phyloP scores from a whole-genome alignment of 2,113 vertebrate genomes.

The Pseudonaja textilis region DNA sequence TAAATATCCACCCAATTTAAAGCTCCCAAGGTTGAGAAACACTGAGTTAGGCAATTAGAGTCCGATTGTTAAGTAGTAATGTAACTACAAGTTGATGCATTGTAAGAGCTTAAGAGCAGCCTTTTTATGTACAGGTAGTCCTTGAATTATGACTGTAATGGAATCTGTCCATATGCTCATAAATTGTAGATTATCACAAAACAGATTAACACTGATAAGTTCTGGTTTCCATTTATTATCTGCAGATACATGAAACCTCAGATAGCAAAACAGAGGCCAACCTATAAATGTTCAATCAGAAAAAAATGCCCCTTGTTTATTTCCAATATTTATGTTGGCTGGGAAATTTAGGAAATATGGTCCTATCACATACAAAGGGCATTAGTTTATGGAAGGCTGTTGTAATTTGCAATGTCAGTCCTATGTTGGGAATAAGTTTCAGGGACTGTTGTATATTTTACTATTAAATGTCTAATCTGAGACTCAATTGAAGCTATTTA shows the following conservation, averaged over 20 bases:
- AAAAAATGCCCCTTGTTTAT: background rate
- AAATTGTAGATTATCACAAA: background rate
- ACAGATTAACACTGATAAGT: background rate
- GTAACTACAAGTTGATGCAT: background rate
- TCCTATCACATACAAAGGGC: background rate
- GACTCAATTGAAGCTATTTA: background rate
- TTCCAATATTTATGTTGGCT: background rate
- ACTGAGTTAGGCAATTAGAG: no score
- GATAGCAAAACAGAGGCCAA: background rate
- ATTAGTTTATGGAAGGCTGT: background rate
- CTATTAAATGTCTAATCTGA: background rate
- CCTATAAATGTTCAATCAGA: background rate
- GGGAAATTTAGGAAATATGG: background rate
- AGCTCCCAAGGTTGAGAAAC: no score
- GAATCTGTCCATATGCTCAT: background rate
- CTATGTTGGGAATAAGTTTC: background rate
- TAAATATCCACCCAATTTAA: background rate
- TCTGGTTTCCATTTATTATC: background rate
- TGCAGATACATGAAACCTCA: background rate
- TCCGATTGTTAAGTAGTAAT: no score
- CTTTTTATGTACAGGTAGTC: background rate
- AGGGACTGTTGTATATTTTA: background rate
- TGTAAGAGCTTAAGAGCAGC: background rate
- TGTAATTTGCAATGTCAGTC: background rate
- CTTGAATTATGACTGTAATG: no score